Percentiles rank a stretch among this genome's conserved stretches.
Conservation (phyloP, 2,888 invertebrate species). For the Melanotus villosus region DNA sequence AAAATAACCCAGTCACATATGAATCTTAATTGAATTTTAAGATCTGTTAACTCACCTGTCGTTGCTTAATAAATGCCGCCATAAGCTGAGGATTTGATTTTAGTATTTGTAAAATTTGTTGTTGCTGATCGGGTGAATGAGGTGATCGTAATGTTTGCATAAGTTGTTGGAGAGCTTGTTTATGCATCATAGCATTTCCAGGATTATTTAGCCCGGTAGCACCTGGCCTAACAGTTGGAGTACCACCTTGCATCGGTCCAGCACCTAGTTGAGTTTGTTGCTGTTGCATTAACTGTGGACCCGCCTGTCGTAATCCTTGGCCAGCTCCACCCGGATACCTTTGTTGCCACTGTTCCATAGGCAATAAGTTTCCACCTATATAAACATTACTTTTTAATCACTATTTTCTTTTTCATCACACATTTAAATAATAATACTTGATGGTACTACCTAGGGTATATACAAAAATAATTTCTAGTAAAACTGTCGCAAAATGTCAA, state of each 20-base stretch:
- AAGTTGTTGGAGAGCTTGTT: slow-evolving; percentile 85
- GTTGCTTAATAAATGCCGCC: slow-evolving; percentile 94
- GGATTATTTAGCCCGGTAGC: slow-evolving; percentile 53
- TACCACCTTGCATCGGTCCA: slow-evolving; percentile 61
- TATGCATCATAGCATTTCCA: slow-evolving; percentile 67
- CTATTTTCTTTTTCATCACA: too few species aligned
- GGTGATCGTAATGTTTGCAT: slow-evolving; percentile 93
- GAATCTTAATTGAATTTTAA: too few species aligned
- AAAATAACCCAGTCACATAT: too few species aligned
- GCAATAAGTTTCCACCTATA: slow-evolving; percentile 69
- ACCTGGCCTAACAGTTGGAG: slow-evolving; percentile 49
- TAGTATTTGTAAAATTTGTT: slow-evolving; percentile 89
- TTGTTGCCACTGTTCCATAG: slow-evolving; percentile 73
- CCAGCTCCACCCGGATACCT: slow-evolving; percentile 68
- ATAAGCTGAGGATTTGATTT: slow-evolving; percentile 95
- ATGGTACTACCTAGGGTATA: too few species aligned
- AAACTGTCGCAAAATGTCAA: too few species aligned
- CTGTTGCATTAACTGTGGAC: slow-evolving; percentile 69
- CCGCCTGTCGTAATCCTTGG: slow-evolving; percentile 69
- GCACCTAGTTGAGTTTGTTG: slow-evolving; percentile 57
- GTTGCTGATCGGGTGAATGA: slow-evolving; percentile 92
- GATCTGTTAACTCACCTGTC: slow-evolving; percentile 74
- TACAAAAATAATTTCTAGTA: too few species aligned
- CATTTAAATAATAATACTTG: too few species aligned
- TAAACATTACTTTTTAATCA: too few species aligned